Conservation (phyloP, 2,113 vertebrate species). For the Neodon shergylaensis region DNA sequence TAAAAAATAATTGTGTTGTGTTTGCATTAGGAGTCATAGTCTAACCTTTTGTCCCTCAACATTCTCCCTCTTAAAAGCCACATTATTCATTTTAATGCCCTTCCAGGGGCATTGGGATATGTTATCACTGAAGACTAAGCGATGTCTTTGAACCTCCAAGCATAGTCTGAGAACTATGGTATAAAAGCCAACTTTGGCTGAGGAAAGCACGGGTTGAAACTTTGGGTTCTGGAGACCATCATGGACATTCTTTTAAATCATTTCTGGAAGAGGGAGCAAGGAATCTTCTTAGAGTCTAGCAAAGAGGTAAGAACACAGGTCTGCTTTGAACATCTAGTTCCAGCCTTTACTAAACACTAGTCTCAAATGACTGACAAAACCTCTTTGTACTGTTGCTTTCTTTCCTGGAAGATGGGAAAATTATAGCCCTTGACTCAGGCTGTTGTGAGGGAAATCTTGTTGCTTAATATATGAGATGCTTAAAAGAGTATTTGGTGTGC, state of each 20-base stretch:
- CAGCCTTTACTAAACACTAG: not conserved
- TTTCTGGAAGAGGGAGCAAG: not conserved
- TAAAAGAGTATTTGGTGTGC: not conserved
- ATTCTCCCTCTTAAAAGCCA: not conserved
- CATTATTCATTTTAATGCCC: not conserved
- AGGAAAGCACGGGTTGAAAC: not conserved
- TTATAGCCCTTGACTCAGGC: not conserved
- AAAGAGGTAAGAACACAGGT: not conserved
- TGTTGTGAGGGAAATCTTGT: not conserved
- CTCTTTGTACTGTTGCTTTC: not conserved
- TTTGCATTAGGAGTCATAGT: not conserved
- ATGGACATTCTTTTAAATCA: not conserved
- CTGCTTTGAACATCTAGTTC: not conserved
- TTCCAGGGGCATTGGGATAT: not conserved
- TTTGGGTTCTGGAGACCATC: not conserved
- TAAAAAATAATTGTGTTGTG: not conserved
- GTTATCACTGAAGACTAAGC: conserved; percentile 34
- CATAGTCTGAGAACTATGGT: not conserved
- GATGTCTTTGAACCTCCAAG: not conserved
- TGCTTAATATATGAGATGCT: not conserved
- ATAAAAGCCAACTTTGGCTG: no score
- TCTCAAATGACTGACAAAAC: not conserved
- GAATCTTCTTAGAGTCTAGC: not conserved
- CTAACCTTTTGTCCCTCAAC: not conserved
- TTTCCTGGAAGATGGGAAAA: conserved; percentile 3